phyloP scores from a whole-genome alignment of 2,888 invertebrate species.

The Phalangium opilio region DNA sequence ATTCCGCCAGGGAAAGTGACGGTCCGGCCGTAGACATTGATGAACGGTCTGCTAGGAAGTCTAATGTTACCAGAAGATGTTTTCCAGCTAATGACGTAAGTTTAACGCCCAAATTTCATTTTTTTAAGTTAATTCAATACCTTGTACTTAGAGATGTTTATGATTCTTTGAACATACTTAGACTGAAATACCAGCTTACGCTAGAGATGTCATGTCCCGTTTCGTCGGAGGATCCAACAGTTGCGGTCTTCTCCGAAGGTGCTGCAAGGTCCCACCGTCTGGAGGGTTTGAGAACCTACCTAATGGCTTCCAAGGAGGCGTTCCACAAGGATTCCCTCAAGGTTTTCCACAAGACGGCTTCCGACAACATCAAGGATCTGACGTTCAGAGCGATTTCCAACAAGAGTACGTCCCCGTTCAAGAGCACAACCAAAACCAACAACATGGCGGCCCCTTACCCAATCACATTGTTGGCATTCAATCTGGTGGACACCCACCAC shows the following conservation, averaged over 20 bases:
- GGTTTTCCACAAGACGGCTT: too few species aligned
- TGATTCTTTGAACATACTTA: too few species aligned
- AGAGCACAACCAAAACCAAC: conserved; percentile 3
- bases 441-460: neutral
- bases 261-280: conserved; percentile 16
- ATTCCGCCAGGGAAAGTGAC: conserved; percentile 8
- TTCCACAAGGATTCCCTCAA: neutral
- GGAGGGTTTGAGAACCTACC: neutral
- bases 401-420: too few species aligned
- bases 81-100: neutral
- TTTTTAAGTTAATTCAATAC: too few species aligned
- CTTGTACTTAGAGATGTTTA: too few species aligned
- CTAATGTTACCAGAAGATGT: neutral
- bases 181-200: conserved; percentile 16
- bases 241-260: conserved; percentile 20
- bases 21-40: conserved; percentile 5
- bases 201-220: conserved; percentile 20
- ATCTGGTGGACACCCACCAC: too few species aligned
- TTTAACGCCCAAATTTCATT: too few species aligned
- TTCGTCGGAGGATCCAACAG: conserved; percentile 18
- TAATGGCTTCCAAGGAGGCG: too few species aligned
- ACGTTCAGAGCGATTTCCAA: neutral
- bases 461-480: too few species aligned
- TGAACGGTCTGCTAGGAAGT: conserved; percentile 4
- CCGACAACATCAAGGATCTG: neutral